These are phyloP conservation scores for Alces alces DNA, from an alignment of 2,113 vertebrate genomes.

Conservation along the genomic window DNA sequence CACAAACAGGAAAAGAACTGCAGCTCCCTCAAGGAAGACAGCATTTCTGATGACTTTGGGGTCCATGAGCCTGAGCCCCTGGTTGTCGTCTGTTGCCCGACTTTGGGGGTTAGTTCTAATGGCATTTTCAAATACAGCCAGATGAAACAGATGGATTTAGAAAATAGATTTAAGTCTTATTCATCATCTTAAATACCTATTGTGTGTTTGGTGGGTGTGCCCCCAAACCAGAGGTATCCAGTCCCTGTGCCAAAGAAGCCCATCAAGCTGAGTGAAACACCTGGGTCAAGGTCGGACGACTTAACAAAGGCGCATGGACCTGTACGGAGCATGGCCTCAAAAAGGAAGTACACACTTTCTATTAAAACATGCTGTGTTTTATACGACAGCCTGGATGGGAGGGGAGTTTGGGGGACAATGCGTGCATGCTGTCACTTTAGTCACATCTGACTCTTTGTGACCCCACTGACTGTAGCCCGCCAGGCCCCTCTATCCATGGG, in stretches of 20 bases:
- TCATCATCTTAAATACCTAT: background rate
- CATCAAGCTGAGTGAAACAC: background rate
- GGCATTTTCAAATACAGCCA: constrained; percentile 11
- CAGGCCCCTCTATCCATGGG: background rate
- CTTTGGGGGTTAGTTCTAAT: background rate
- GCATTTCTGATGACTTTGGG: background rate
- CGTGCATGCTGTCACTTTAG: background rate
- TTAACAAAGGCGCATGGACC: background rate
- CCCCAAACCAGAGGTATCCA: background rate
- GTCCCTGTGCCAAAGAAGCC: background rate
- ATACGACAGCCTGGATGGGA: background rate
- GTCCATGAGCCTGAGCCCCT: background rate
- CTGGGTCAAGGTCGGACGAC: background rate
- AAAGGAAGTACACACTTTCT: background rate
- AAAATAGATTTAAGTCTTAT: background rate
- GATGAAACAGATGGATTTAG: background rate
- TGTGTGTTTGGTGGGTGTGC: background rate
- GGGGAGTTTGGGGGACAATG: background rate
- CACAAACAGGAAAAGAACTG: background rate
- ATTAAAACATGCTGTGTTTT: background rate
- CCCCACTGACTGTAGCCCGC: background rate
- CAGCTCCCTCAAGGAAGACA: background rate
- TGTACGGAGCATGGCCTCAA: background rate
- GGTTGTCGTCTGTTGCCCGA: background rate
- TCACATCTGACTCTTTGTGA: background rate